A percentile compares a stretch with the other conserved stretches of the same genome.
Evolutionary conservation across 2,797 vertebrate species (phyloP).

Genomic region (Microctenopoma stevenorrisi): DNA sequence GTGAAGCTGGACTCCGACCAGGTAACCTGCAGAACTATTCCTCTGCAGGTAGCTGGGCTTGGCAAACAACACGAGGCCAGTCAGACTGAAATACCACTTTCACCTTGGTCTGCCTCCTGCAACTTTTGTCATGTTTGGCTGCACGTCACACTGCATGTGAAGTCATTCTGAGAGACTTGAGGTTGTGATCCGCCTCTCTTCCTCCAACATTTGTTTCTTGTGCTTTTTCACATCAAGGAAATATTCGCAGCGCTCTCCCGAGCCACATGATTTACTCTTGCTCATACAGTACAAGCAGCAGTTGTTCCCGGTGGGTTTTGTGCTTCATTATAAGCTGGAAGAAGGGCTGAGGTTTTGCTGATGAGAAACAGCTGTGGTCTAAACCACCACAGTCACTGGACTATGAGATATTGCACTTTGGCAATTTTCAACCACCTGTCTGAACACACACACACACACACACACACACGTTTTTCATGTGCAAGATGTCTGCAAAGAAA

Average conservation of each 20-base stretch:
- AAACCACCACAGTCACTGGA: constrained; percentile 42
- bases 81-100: constrained; percentile 46
- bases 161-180: constrained; percentile 21
- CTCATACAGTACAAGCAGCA: constrained; percentile 52
- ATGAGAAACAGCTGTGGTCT: constrained; percentile 76
- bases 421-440: constrained; percentile 61
- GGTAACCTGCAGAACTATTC: constrained; percentile 33
- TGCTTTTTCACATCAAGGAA: constrained; percentile 37
- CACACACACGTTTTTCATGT: constrained; percentile 25
- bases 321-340: constrained; percentile 55
- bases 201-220: constrained; percentile 26
- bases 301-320: constrained; percentile 45
- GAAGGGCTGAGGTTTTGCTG: constrained; percentile 52
- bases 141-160: constrained; percentile 20
- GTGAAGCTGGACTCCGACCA: constrained; percentile 61
- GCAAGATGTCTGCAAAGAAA: constrained; percentile 35
- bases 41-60: constrained; percentile 62
- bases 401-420: constrained; percentile 62
- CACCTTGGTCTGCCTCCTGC: constrained; percentile 45
- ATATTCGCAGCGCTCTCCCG: constrained; percentile 38
- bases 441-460: constrained; percentile 42
- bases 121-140: constrained; percentile 38
- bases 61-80: constrained; percentile 43
- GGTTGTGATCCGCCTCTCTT: constrained; percentile 26
- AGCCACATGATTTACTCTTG: constrained; percentile 53